These are phyloP conservation scores for Telenomus remus DNA, from an alignment of 1,140 invertebrate genomes.

Conservation along the genomic window DNA sequence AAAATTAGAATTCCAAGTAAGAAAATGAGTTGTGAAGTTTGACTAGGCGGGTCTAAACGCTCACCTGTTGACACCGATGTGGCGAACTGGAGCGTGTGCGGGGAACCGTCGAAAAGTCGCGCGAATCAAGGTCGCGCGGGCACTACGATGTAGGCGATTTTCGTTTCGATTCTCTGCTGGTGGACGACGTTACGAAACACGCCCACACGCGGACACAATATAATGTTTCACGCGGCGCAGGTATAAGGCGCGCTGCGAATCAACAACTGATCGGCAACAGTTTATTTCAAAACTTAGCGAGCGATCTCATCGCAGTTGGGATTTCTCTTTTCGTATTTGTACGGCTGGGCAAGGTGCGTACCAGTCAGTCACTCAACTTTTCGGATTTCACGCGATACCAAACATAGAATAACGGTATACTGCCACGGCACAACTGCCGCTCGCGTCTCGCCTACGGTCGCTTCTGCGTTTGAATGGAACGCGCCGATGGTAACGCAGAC, in stretches of 20 bases:
- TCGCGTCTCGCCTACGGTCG: too few species aligned
- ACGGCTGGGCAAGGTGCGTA: too few species aligned
- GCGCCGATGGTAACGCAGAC: too few species aligned
- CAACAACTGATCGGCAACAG: constrained; percentile 3
- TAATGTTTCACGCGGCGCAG: constrained; percentile 35
- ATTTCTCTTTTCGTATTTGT: too few species aligned
- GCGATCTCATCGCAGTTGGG: too few species aligned
- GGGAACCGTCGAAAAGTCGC: neutral
- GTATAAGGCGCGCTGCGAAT: constrained; percentile 11
- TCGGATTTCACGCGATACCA: too few species aligned
- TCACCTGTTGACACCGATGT: constrained; percentile 44
- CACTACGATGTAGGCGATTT: constrained; percentile 8
- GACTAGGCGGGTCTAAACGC: constrained; percentile 12
- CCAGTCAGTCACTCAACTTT: too few species aligned
- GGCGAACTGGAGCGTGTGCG: constrained; percentile 10
- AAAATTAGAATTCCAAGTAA: too few species aligned
- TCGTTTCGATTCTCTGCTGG: neutral
- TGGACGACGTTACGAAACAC: constrained; percentile 33
- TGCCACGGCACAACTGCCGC: too few species aligned
- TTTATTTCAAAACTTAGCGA: constrained; percentile 8
- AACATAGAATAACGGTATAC: too few species aligned
- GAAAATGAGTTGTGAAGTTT: too few species aligned
- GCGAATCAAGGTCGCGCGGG: constrained; percentile 22
- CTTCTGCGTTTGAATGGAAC: too few species aligned
- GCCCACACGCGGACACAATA: constrained; percentile 40